A percentile compares a stretch with the other conserved stretches of the same genome.
Evolutionary conservation across 1,140 invertebrate species (phyloP).

Genomic region (Brachionus rotundiformis): DNA sequence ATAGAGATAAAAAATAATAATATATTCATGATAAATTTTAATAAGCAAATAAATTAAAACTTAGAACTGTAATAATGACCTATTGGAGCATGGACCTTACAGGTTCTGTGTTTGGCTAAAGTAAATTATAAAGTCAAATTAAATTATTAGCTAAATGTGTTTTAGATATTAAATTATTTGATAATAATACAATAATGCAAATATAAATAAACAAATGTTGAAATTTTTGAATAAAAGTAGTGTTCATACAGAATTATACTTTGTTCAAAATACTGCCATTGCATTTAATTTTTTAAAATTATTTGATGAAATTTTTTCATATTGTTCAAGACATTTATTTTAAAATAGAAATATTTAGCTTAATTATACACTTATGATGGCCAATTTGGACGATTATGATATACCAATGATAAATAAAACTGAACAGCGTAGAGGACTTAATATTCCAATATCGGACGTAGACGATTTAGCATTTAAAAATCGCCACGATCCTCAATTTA

Average conservation of each 20-base stretch:
- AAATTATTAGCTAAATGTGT: too few relatives aligned
- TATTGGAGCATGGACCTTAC: too few relatives aligned
- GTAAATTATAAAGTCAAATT: too few relatives aligned
- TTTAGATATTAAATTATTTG: too few relatives aligned
- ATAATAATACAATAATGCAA: background rate
- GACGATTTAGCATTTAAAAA: slow-evolving; percentile 44
- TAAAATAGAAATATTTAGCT: background rate
- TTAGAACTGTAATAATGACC: too few relatives aligned
- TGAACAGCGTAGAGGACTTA: background rate
- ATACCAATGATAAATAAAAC: background rate
- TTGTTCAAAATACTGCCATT: background rate
- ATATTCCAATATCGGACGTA: slow-evolving; percentile 36
- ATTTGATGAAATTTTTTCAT: background rate
- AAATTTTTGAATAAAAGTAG: background rate
- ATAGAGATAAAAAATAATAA: too few relatives aligned
- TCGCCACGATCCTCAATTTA: slow-evolving; percentile 34
- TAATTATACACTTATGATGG: background rate
- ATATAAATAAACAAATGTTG: background rate
- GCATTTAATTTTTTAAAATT: background rate
- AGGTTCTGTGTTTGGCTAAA: too few relatives aligned
- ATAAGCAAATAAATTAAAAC: too few relatives aligned
- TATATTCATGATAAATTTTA: too few relatives aligned
- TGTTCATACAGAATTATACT: background rate
- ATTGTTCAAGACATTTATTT: background rate
- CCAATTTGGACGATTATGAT: background rate